phyloP scores from a whole-genome alignment of 2,888 invertebrate genomes.

The Netelia virgata region DNA sequence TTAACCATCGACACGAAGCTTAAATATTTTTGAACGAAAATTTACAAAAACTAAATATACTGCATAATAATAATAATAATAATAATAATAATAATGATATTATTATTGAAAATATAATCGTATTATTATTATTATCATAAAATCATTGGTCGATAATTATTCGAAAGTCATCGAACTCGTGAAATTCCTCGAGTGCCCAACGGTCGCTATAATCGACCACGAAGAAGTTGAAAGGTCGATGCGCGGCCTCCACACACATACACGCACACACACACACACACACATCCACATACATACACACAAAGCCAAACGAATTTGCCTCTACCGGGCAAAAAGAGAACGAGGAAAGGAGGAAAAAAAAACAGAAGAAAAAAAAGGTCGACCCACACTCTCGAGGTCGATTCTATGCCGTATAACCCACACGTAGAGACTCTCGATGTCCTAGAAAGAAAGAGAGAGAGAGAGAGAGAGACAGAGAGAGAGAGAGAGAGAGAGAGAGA shows the following conservation, averaged over 20 bases:
- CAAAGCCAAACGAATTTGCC: slow-evolving; percentile 31
- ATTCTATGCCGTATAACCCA: slow-evolving; percentile 30
- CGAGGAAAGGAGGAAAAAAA: slow-evolving; percentile 8
- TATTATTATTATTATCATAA: not conserved
- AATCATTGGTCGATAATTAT: not conserved
- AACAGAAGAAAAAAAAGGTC: slow-evolving; percentile 36
- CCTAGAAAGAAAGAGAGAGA: slow-evolving; percentile 6
- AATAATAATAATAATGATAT: no score
- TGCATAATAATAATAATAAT: no score
- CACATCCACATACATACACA: not conserved
- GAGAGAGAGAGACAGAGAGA: no score
- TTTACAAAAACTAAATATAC: no score
- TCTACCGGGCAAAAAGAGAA: slow-evolving; percentile 12
- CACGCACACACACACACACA: not conserved
- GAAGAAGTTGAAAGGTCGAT: slow-evolving; percentile 73
- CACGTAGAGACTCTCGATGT: slow-evolving; percentile 44
- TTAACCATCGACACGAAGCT: no score
- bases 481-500: slow-evolving; percentile 7
- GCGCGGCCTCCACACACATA: slow-evolving; percentile 67
- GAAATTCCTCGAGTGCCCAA: slow-evolving; percentile 23
- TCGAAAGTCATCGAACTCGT: slow-evolving; percentile 10
- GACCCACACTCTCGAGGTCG: slow-evolving; percentile 42
- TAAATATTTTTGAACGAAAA: no score
- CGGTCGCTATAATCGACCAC: slow-evolving; percentile 22
- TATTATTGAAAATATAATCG: no score